These are phyloP conservation scores for Idris sp. DNA, from an alignment of 1,140 invertebrate genomes.

Conservation along the genomic window DNA sequence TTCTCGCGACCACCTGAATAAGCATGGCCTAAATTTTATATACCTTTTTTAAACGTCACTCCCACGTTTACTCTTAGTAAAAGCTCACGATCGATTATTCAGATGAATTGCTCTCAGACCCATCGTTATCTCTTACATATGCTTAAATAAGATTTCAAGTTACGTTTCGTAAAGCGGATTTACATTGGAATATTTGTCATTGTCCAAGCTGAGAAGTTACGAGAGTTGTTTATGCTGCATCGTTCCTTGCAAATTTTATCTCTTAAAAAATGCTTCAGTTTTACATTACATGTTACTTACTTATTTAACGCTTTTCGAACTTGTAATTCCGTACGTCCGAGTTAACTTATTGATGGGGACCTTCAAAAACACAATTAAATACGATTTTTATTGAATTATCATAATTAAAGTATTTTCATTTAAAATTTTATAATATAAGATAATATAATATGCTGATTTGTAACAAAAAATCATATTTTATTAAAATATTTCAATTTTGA, in stretches of 20 bases:
- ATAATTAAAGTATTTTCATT: too few relatives aligned
- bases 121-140: constrained; percentile 40
- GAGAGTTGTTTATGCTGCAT: constrained; percentile 26
- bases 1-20: constrained; percentile 11
- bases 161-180: constrained; percentile 39
- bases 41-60: constrained; percentile 10
- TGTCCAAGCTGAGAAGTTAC: constrained; percentile 43
- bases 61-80: constrained; percentile 21
- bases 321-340: too few relatives aligned
- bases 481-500: too few relatives aligned
- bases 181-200: constrained; percentile 63
- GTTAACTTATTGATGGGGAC: too few relatives aligned
- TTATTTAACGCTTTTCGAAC: too few relatives aligned
- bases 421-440: too few relatives aligned
- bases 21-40: constrained; percentile 13
- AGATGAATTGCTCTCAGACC: constrained; percentile 43
- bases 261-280: too few relatives aligned
- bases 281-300: too few relatives aligned
- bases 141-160: constrained; percentile 34
- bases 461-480: too few relatives aligned
- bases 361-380: too few relatives aligned
- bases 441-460: too few relatives aligned
- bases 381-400: too few relatives aligned
- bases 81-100: constrained; percentile 49
- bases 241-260: constrained; percentile 17